Conservation (phyloP, 2,797 vertebrate species). For the Cynodonichthys magdalenae region DNA sequence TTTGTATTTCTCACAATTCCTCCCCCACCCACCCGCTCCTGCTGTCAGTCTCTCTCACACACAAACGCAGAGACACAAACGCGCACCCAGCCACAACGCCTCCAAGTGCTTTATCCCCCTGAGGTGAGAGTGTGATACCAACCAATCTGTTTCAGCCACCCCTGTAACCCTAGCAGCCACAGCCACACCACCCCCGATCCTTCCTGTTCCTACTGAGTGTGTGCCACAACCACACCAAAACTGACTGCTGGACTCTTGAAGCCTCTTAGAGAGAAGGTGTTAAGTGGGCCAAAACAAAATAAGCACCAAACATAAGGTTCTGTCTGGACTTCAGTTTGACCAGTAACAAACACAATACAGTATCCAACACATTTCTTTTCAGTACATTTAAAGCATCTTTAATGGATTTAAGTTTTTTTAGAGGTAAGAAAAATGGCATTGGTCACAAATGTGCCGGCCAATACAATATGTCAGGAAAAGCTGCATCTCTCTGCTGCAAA, state of each 20-base stretch:
- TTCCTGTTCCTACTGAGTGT: slow-evolving; percentile 23
- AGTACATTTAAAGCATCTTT: slow-evolving; percentile 4
- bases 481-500: slow-evolving; percentile 31
- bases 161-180: slow-evolving; percentile 48
- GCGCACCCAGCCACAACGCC: slow-evolving; percentile 28
- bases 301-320: slow-evolving; percentile 17
- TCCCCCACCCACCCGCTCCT: slow-evolving; percentile 29
- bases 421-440: slow-evolving; percentile 18
- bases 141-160: slow-evolving; percentile 70
- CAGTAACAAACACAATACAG: slow-evolving; percentile 6
- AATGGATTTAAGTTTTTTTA: slow-evolving; percentile 21
- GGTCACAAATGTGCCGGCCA: slow-evolving; percentile 34
- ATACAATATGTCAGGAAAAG: slow-evolving; percentile 35
- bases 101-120: slow-evolving; percentile 39
- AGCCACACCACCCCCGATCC: slow-evolving; percentile 31
- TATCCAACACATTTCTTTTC: slow-evolving; percentile 20
- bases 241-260: slow-evolving; percentile 25
- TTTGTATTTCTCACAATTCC: slow-evolving; percentile 65
- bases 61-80: slow-evolving; percentile 9
- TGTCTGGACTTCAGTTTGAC: slow-evolving; percentile 1
- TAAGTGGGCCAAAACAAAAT: slow-evolving; percentile 49
- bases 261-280: slow-evolving; percentile 44
- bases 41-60: slow-evolving; percentile 26
- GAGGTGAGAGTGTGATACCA: slow-evolving; percentile 70
- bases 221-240: slow-evolving; percentile 23